These are phyloP conservation scores for Agrotis ipsilon DNA, from an alignment of 2,888 invertebrate species.

Conservation along the genomic window DNA sequence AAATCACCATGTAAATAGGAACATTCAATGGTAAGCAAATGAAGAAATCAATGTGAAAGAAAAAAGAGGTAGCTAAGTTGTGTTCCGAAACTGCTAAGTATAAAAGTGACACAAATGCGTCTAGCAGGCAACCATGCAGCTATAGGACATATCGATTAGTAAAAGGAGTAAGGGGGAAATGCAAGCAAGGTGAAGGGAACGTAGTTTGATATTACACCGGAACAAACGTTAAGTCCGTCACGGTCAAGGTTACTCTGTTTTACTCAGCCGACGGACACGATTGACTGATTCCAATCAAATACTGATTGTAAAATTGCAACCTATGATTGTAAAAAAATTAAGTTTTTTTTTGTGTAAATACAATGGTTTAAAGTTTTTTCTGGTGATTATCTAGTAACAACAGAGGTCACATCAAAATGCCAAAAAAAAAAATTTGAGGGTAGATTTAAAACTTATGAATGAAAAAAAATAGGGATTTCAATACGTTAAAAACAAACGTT, in stretches of 20 bases:
- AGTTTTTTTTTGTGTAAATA: slow-evolving; percentile 9
- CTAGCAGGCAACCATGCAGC: slow-evolving; percentile 23
- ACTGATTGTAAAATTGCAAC: slow-evolving; percentile 61
- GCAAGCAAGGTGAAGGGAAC: slow-evolving; percentile 67
- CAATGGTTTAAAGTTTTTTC: background rate
- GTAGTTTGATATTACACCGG: slow-evolving; percentile 73
- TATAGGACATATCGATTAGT: slow-evolving; percentile 76
- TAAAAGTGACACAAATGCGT: slow-evolving; percentile 29
- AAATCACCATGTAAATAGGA: background rate
- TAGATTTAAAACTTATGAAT: slow-evolving; percentile 11
- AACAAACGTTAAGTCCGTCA: slow-evolving; percentile 75
- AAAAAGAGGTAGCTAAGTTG: slow-evolving; percentile 14
- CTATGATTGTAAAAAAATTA: slow-evolving; percentile 32
- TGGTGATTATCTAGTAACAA: background rate
- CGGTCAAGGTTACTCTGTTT: slow-evolving; percentile 85
- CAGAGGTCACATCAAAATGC: background rate
- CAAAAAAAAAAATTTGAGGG: background rate
- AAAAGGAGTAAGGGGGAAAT: slow-evolving; percentile 69
- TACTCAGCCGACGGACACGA: slow-evolving; percentile 73
- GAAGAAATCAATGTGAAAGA: slow-evolving; percentile 13
- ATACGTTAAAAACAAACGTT: background rate
- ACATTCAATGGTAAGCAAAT: slow-evolving; percentile 9
- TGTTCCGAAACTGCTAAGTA: background rate
- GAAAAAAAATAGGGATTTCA: background rate
- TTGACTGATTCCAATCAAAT: slow-evolving; percentile 74